Evolutionary conservation across 2,797 vertebrate genomes (phyloP).

Genomic region (Acanthurus leucopareius): DNA sequence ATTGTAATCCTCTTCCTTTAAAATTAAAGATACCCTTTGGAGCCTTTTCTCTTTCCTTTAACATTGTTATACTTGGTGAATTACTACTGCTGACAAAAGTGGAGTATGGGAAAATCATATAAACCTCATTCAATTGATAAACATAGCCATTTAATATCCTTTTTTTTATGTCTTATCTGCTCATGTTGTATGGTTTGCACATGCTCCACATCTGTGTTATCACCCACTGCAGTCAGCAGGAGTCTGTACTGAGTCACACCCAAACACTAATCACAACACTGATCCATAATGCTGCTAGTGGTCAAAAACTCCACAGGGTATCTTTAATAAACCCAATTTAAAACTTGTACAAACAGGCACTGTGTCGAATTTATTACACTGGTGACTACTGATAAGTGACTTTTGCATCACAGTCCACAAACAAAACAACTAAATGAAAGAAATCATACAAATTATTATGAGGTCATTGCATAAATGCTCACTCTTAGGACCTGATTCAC

Average conservation of each 20-base stretch:
- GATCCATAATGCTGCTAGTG: neutral
- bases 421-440: constrained; percentile 45
- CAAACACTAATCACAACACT: neutral
- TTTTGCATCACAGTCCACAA: constrained; percentile 25
- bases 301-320: constrained; percentile 51
- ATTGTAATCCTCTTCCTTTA: no score
- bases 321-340: constrained; percentile 35
- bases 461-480: constrained; percentile 69
- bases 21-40: constrained; percentile 59
- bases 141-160: neutral
- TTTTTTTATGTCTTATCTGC: no score
- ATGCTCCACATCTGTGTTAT: neutral
- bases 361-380: constrained; percentile 1
- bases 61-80: neutral
- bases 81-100: neutral
- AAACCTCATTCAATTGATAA: neutral
- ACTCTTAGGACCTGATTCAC: constrained; percentile 8
- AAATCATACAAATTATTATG: constrained; percentile 53
- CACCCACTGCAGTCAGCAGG: neutral
- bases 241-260: neutral
- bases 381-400: constrained; percentile 1
- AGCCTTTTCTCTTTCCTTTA: constrained; percentile 5
- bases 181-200: neutral
- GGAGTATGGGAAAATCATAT: neutral
- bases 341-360: neutral